These are phyloP conservation scores for Heliconius ismenius DNA, from an alignment of 2,888 invertebrate species.

Conservation along the genomic window DNA sequence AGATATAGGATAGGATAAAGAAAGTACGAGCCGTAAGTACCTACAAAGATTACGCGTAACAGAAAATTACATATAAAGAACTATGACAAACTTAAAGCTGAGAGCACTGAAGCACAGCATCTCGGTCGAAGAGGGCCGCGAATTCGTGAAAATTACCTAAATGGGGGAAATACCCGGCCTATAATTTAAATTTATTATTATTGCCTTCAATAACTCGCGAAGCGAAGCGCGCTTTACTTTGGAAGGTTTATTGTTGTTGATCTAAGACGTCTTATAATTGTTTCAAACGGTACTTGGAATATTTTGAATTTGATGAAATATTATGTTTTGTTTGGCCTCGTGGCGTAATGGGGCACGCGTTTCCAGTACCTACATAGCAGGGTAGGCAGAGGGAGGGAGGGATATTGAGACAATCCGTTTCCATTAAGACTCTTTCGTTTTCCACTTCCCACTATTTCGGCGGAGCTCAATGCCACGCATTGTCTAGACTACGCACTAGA, in stretches of 20 bases:
- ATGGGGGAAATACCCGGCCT: slow-evolving; percentile 31
- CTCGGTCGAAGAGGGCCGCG: slow-evolving; percentile 24
- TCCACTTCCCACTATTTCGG: neutral
- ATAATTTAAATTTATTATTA: slow-evolving; percentile 47
- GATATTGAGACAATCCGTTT: neutral
- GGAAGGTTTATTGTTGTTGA: slow-evolving; percentile 32
- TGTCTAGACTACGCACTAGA: too few species aligned
- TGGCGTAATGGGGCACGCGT: too few species aligned
- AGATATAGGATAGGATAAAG: too few species aligned
- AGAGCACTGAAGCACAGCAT: slow-evolving; percentile 19
- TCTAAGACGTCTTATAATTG: slow-evolving; percentile 16
- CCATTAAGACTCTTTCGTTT: neutral
- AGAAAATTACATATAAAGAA: slow-evolving; percentile 9
- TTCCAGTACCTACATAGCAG: neutral
- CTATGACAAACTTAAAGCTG: slow-evolving; percentile 11
- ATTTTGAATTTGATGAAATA: neutral
- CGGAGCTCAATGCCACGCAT: too few species aligned
- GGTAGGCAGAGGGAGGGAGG: neutral
- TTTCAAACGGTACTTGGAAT: neutral
- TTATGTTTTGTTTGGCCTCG: neutral
- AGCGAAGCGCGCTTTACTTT: slow-evolving; percentile 20
- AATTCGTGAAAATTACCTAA: slow-evolving; percentile 16
- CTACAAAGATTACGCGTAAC: neutral
- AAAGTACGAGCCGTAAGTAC: neutral
- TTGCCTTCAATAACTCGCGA: slow-evolving; percentile 39